These are phyloP conservation scores for Apamea anceps DNA, from an alignment of 2,888 invertebrate genomes.

Conservation along the genomic window DNA sequence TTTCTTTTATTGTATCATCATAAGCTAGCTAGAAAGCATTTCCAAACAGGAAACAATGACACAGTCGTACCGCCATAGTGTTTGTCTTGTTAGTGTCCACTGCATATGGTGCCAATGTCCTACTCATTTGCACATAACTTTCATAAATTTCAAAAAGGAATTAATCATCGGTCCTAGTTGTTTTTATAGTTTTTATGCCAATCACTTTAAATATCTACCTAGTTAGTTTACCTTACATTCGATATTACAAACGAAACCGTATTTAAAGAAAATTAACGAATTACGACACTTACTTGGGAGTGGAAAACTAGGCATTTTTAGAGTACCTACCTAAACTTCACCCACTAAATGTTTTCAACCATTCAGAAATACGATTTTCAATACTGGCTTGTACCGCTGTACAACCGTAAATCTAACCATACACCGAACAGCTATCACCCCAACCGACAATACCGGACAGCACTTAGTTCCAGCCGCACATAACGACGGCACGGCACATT, in stretches of 20 bases:
- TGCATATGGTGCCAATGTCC: not conserved
- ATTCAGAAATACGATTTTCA: not conserved
- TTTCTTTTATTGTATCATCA: no score
- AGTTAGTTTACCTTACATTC: not conserved
- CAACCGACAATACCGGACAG: constrained; percentile 12
- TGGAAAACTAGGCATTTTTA: not conserved
- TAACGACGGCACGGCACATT: constrained; percentile 38
- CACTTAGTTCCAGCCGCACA: constrained; percentile 44
- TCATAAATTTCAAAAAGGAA: not conserved
- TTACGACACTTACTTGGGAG: not conserved
- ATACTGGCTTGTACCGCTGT: not conserved
- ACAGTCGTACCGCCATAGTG: not conserved
- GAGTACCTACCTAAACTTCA: not conserved
- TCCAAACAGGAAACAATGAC: constrained; percentile 3
- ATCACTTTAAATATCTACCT: not conserved
- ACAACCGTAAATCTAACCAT: constrained; percentile 25
- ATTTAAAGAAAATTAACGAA: not conserved
- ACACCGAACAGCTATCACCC: constrained; percentile 16
- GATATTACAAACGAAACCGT: not conserved
- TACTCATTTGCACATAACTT: not conserved
- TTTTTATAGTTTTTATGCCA: not conserved
- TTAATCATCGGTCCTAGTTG: not conserved
- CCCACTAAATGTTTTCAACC: not conserved
- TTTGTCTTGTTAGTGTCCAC: constrained; percentile 1
- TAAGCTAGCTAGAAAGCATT: not conserved